A percentile compares a stretch with the other conserved stretches of the same genome.
Evolutionary conservation across 2,888 invertebrate genomes (phyloP).

Genomic region (Dasysyrphus tricinctus): DNA sequence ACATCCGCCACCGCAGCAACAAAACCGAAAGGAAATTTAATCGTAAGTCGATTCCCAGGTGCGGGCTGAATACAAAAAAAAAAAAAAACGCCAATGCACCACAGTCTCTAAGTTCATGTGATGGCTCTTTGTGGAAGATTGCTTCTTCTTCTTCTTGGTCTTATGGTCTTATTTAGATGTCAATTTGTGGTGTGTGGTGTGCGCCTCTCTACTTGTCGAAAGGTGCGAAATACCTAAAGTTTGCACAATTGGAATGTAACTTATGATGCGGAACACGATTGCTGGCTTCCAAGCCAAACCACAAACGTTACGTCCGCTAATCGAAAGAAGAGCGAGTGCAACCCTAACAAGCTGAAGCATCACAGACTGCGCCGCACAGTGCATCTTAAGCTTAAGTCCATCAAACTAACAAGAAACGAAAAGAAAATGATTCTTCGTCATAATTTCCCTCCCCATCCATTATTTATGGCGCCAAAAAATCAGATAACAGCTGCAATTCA

Average conservation of each 20-base stretch:
- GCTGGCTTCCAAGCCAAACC: slow-evolving; percentile 5
- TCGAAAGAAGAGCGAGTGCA: slow-evolving; percentile 53
- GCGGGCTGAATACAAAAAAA: slow-evolving; percentile 7
- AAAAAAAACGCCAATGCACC: neutral
- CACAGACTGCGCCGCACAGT: neutral
- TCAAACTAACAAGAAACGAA: slow-evolving; percentile 18
- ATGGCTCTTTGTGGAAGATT: slow-evolving; percentile 4
- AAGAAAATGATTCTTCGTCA: slow-evolving; percentile 40
- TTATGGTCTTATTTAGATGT: slow-evolving; percentile 66
- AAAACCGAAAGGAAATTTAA: slow-evolving; percentile 58
- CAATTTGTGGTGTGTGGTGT: slow-evolving; percentile 55
- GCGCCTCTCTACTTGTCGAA: slow-evolving; percentile 32
- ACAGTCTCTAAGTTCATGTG: slow-evolving; percentile 5
- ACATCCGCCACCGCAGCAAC: slow-evolving; percentile 76
- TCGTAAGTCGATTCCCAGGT: slow-evolving; percentile 30
- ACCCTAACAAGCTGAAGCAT: slow-evolving; percentile 39
- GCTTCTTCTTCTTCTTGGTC: slow-evolving; percentile 32
- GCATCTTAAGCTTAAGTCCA: slow-evolving; percentile 28
- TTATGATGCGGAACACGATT: slow-evolving; percentile 61
- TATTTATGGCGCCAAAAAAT: slow-evolving; percentile 76
- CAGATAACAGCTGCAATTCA: slow-evolving; percentile 76
- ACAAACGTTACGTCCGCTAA: slow-evolving; percentile 45
- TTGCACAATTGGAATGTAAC: slow-evolving; percentile 50
- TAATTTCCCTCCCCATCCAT: slow-evolving; percentile 71
- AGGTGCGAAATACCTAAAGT: slow-evolving; percentile 69